Evolutionary conservation across 1,140 invertebrate species (phyloP).

Genomic region (Globodera ellingtonae): DNA sequence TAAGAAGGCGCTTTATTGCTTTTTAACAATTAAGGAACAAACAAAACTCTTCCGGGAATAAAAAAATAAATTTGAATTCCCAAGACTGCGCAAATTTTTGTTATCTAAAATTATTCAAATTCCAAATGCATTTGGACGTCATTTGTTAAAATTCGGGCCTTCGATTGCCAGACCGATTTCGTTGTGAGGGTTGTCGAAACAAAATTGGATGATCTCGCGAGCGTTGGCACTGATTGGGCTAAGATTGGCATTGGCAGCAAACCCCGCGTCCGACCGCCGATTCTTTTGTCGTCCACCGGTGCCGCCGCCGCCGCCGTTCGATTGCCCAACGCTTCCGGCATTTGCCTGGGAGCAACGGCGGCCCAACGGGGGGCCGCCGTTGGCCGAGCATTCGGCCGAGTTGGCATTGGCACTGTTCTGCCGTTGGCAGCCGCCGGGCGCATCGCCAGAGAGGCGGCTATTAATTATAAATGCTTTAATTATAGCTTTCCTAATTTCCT

Average conservation of each 20-base stretch:
- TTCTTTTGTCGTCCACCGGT: slow-evolving; percentile 30
- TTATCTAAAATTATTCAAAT: too few species aligned
- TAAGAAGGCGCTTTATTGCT: too few species aligned
- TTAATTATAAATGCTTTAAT: too few species aligned
- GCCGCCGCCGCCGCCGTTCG: neutral
- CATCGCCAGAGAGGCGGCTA: neutral
- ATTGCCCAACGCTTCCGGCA: neutral
- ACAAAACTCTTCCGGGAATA: too few species aligned
- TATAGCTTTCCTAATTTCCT: too few species aligned
- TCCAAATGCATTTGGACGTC: too few species aligned
- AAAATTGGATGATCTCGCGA: slow-evolving; percentile 57
- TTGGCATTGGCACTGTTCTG: slow-evolving; percentile 4
- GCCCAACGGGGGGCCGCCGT: neutral
- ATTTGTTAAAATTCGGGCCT: too few species aligned
- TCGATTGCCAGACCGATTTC: slow-evolving; percentile 44
- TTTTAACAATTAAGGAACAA: too few species aligned
- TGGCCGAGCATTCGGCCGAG: slow-evolving; percentile 15
- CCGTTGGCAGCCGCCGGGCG: neutral
- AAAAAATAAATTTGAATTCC: too few species aligned
- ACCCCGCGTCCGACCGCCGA: slow-evolving; percentile 34
- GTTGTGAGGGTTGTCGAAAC: slow-evolving; percentile 61
- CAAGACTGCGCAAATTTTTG: too few species aligned
- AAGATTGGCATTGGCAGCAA: slow-evolving; percentile 31
- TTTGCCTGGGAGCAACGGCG: slow-evolving; percentile 15
- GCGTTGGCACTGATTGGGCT: slow-evolving; percentile 45